Evolutionary conservation across 1,140 invertebrate species (phyloP).

Genomic region (Limonius californicus): DNA sequence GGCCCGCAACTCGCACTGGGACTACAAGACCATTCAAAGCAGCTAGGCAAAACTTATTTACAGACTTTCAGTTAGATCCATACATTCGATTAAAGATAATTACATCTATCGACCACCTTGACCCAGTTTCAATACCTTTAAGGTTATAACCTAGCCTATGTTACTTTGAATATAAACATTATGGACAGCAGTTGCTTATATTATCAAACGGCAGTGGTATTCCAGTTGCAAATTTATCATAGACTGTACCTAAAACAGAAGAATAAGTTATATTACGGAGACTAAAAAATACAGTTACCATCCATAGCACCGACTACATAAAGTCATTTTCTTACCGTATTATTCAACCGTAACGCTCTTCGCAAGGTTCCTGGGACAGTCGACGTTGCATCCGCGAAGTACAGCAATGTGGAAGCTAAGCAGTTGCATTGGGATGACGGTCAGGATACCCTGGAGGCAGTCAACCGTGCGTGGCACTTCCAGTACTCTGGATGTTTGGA

Average conservation of each 20-base stretch:
- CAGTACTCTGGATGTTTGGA: conserved; percentile 63
- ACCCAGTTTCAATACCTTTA: neutral
- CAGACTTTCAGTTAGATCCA: too few relatives aligned
- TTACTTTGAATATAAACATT: neutral
- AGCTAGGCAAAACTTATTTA: too few relatives aligned
- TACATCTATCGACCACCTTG: too few relatives aligned
- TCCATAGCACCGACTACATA: neutral
- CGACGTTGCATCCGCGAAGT: conserved; percentile 93
- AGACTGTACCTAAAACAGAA: too few relatives aligned
- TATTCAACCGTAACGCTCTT: conserved; percentile 99
- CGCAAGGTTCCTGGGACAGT: conserved; percentile 96
- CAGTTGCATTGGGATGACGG: conserved; percentile 96
- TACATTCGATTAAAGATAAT: too few relatives aligned
- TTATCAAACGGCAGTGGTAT: too few relatives aligned
- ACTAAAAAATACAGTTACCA: too few relatives aligned
- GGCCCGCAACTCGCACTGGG: too few relatives aligned
- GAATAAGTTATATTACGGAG: too few relatives aligned
- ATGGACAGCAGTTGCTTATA: too few relatives aligned
- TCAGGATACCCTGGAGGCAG: conserved; percentile 89
- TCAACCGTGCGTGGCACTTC: conserved; percentile 92
- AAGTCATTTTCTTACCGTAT: conserved; percentile 31
- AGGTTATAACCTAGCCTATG: neutral
- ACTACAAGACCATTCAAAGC: too few relatives aligned
- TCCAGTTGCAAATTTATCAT: too few relatives aligned
- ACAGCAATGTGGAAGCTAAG: conserved; percentile 97